Evolutionary conservation across 2,888 invertebrate species (phyloP).

Genomic region (Anagyrus pseudococci): DNA sequence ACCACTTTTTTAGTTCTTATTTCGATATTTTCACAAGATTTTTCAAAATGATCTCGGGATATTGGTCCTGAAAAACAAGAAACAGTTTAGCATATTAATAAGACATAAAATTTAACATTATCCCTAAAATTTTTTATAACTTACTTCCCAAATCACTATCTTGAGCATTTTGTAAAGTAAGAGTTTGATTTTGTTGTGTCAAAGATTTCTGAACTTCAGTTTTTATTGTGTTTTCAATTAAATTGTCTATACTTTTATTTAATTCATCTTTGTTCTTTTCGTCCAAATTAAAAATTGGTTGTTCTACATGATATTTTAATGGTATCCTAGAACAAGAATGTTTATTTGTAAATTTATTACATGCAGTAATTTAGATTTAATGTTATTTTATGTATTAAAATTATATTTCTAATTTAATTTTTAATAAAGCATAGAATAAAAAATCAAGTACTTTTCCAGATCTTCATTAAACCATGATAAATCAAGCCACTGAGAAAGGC

Average conservation of each 20-base stretch:
- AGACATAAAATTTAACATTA: neutral
- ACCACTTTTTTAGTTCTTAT: neutral
- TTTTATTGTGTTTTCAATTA: neutral
- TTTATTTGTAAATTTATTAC: conserved; percentile 1
- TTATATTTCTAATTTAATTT: neutral
- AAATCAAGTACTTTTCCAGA: conserved; percentile 47
- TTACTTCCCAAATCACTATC: conserved; percentile 30
- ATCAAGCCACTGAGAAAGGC: conserved; percentile 64
- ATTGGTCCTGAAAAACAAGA: conserved; percentile 21
- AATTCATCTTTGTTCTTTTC: conserved; percentile 18
- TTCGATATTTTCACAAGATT: conserved; percentile 37
- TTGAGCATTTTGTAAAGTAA: neutral
- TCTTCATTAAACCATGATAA: conserved; percentile 63
- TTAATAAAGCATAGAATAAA: conserved; percentile 2
- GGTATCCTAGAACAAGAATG: conserved; percentile 21
- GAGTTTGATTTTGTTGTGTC: neutral
- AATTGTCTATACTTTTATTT: conserved; percentile 19
- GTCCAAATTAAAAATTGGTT: conserved; percentile 50
- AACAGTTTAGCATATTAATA: neutral
- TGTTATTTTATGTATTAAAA: neutral
- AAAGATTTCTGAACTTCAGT: neutral
- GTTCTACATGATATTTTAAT: conserved; percentile 34
- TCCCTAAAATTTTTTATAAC: neutral
- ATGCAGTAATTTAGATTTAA: neutral
- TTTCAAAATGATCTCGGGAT: conserved; percentile 20